Evolutionary conservation across 2,113 vertebrate species (phyloP).

Genomic region (Porphyrio hochstetteri): DNA sequence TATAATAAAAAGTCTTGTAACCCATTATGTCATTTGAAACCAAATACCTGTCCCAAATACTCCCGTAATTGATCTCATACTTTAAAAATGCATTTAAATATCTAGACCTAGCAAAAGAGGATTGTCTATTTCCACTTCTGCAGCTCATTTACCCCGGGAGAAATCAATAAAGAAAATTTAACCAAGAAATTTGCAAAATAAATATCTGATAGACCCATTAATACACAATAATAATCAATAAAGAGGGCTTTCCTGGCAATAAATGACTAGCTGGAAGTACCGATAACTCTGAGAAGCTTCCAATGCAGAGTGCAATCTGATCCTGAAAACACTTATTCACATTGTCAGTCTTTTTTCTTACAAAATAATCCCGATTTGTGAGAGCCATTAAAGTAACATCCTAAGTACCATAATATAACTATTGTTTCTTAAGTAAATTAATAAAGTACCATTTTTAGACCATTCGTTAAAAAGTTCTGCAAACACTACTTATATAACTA

Average conservation of each 20-base stretch:
- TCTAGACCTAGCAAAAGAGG: background rate
- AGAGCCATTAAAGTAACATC: background rate
- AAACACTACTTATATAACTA: background rate
- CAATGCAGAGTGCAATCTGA: background rate
- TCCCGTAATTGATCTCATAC: background rate
- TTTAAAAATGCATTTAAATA: slow-evolving; percentile 2
- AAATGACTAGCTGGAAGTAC: background rate
- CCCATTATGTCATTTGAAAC: background rate
- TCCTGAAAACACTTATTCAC: background rate
- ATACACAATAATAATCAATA: slow-evolving; percentile 18
- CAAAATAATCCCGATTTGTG: background rate
- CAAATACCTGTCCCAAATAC: background rate
- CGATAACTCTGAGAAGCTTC: slow-evolving; percentile 14
- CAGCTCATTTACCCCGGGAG: background rate
- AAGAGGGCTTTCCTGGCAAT: background rate
- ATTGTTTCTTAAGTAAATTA: background rate
- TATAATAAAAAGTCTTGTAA: background rate
- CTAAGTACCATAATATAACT: background rate
- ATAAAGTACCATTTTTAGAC: background rate
- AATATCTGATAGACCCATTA: slow-evolving; percentile 14
- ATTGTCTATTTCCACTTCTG: background rate
- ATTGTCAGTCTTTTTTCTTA: background rate
- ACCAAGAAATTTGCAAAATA: background rate
- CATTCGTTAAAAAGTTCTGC: background rate
- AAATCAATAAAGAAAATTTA: background rate